Base-by-base conservation (phyloP, 2,797 vertebrate species). In the Sparus aurata region DNA sequence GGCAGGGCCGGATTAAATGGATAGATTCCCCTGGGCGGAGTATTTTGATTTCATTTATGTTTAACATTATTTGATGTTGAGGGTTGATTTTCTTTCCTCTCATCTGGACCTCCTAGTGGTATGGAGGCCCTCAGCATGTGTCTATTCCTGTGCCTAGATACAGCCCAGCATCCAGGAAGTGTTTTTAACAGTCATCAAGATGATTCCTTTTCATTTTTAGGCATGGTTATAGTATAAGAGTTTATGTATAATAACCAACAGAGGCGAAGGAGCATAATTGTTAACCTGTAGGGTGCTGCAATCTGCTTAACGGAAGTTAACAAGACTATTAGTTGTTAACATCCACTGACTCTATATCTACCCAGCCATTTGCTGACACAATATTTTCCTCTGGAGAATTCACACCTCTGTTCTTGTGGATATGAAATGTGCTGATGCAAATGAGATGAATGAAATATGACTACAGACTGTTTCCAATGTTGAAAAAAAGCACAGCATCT, bases 261-360 rank as follows among this genome's bases (percentile, higher is more conserved):
- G 50, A 84, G 58, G 38, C 34, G 52, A 54, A 66, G 45, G 16
- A 41, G 11, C 17, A 57, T 53, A 23, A 47, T 15, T n/a, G 18
- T 62, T 47, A 15, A 58, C 64, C 55, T 73, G 16, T 45, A 45
- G 38, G 34, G 23, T 25, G 20, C 67, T 79, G n/a, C 18, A 64
- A 55, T 76, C 17, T 47, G 60, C 53, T 72, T 27, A 63, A 63
- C 61, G 80, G 60, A 78, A 54, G 49, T 54, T 38, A 58, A 16
- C 12, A n/a, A 75, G 45, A 55, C 79, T 77, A 83, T 86, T 75
- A 85, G 53, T 41, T 27, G 18, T 74, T 61, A 43, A 71, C 77
- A 82, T 73, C 25, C 7, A 52, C 45, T 45, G 23, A 62, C n/a
- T 63, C 4, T 11, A 73, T 73, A 34, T n/a, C 30, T 34, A 34